phyloP scores from a whole-genome alignment of 1,140 invertebrate genomes.

The Araneus ventricosus region DNA sequence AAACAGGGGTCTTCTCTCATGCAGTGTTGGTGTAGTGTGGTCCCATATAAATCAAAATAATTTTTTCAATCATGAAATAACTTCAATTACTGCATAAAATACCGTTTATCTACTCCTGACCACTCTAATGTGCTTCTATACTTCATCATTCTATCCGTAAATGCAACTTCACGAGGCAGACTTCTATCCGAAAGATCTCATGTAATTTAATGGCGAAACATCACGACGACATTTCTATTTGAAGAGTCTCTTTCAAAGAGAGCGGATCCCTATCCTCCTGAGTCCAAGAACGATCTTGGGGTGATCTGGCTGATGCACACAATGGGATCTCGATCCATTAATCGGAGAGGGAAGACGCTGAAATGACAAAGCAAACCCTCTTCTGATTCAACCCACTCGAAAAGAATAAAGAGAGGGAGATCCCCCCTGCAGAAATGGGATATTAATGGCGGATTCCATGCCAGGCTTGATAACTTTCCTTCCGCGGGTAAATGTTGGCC shows the following conservation, averaged over 20 bases:
- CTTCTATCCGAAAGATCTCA: neutral
- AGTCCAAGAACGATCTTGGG: neutral
- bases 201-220: neutral
- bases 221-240: neutral
- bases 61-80: no score
- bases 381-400: neutral
- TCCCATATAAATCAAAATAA: no score
- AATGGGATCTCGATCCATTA: conserved; percentile 21
- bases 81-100: no score
- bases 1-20: no score
- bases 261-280: neutral
- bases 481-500: neutral
- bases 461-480: neutral
- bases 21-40: no score
- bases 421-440: neutral
- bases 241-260: neutral
- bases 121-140: no score
- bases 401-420: neutral
- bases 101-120: no score
- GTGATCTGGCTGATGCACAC: neutral
- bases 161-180: no score
- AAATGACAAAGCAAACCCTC: neutral
- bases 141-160: no score
- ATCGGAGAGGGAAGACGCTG: neutral
- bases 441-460: neutral